Base-by-base conservation (phyloP, 2,797 vertebrate species). In the Sebastes nivosus region DNA sequence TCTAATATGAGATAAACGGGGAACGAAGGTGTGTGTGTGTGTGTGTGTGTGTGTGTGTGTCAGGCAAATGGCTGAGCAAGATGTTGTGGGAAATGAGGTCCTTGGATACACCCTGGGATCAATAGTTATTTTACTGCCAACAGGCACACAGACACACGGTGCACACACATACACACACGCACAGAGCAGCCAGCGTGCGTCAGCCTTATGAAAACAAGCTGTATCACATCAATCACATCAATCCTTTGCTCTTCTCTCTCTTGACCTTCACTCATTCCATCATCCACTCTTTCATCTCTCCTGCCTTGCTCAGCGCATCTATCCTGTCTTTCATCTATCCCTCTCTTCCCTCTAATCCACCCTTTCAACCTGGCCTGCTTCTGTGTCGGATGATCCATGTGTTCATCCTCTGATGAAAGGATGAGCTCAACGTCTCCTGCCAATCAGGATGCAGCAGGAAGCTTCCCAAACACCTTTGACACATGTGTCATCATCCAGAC, bases 231-330 rank as follows among this genome's bases (percentile, higher is more conserved):
- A 93, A 88, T 94, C 89, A 88, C 83, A 79, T 76, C 84, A 75
- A 80, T 88, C 82, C 85, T 89, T 93, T 89, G 77, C 89, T 88
- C 87, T 87, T 64, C 87, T 87, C 88, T 89, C 87, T 84, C 88
- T 89, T 93, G 93, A 93, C 93, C 92, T 93, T 93, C 87, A 87
- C 88, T 92, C 82, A 88, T 89, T 91, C 92, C 88, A 89, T 89
- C 89, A 86, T 79, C 57, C 80, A 78, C 85, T 88, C 90, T 94
- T 92, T 93, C 87, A 94, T 95, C 90, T 89, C 75, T 83, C 84
- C 79, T 85, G 81, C 84, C 52, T 86, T 85, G 75, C 87, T 86
- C 79, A 29, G 72, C 29, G 58, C 67, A 68, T 90, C 89, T 80
- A 83, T 90, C 88, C 83, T 57, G 72, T 89, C 91, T 93, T 93